Evolutionary conservation across 1,140 invertebrate species (phyloP).

Genomic region (Calliopsis andreniformis): DNA sequence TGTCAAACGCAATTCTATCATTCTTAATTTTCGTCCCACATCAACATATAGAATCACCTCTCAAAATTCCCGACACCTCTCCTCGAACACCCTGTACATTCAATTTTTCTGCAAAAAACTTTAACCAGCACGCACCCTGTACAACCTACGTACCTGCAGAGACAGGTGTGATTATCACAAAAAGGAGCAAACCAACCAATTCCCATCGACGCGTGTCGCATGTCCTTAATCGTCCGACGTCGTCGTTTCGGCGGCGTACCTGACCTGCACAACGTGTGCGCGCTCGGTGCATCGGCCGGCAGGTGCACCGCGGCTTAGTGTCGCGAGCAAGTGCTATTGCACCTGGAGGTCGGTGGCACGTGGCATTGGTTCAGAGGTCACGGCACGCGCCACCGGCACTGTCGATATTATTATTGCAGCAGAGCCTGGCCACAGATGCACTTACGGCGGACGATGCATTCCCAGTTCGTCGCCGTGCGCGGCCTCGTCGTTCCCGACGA

Average conservation of each 20-base stretch:
- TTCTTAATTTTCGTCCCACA: no score
- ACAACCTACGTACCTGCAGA: no score
- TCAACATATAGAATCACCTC: no score
- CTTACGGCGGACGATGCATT: constrained; percentile 5
- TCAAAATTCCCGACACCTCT: no score
- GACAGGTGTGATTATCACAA: no score
- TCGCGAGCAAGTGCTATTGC: constrained; percentile 11
- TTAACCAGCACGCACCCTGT: no score
- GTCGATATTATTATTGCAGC: constrained; percentile 39
- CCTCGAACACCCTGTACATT: no score
- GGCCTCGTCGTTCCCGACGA: constrained; percentile 1
- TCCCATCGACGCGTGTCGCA: background rate
- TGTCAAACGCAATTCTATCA: no score
- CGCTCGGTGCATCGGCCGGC: background rate
- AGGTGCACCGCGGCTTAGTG: constrained; percentile 12
- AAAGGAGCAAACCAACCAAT: constrained; percentile 4
- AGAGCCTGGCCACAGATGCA: background rate
- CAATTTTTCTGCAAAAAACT: no score
- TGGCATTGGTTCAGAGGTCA: constrained; percentile 53
- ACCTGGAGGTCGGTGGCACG: constrained; percentile 37
- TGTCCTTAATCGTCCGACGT: constrained; percentile 7
- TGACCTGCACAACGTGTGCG: constrained; percentile 47
- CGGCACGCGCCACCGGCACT: constrained; percentile 32
- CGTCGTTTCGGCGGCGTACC: constrained; percentile 1
- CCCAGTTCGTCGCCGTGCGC: background rate